Conservation (phyloP, 2,888 invertebrate species). For the Meiosimyza platycephala region DNA sequence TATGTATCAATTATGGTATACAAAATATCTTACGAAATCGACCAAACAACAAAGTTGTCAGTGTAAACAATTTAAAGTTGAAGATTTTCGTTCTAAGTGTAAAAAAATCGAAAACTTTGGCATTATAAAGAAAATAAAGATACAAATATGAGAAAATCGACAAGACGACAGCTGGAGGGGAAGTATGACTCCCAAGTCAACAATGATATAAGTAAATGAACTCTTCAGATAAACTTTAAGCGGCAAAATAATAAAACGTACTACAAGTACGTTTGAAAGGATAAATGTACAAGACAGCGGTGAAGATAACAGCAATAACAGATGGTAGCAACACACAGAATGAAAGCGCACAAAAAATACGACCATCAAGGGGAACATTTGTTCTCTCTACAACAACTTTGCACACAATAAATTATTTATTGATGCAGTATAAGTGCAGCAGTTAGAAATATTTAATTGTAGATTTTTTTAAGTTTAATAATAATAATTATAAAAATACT, state of each 20-base stretch:
- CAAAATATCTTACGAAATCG: too few relatives aligned
- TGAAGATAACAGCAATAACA: not conserved
- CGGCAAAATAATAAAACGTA: constrained; percentile 7
- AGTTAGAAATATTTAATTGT: not conserved
- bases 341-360: constrained; percentile 15
- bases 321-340: constrained; percentile 6
- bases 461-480: not conserved
- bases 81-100: too few relatives aligned
- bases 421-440: constrained; percentile 8
- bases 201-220: constrained; percentile 53
- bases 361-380: constrained; percentile 18
- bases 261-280: not conserved
- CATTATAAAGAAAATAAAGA: not conserved
- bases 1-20: too few relatives aligned
- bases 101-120: too few relatives aligned
- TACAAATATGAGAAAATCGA: not conserved
- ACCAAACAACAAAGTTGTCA: too few relatives aligned
- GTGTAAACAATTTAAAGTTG: too few relatives aligned
- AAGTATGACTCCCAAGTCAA: not conserved
- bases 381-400: constrained; percentile 38
- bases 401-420: constrained; percentile 40
- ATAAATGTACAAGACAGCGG: not conserved
- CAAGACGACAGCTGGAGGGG: too few relatives aligned
- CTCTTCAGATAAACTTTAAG: constrained; percentile 59
- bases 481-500: too few relatives aligned